Conservation (phyloP, 2,888 invertebrate genomes). For the Lasioglossum morio region DNA sequence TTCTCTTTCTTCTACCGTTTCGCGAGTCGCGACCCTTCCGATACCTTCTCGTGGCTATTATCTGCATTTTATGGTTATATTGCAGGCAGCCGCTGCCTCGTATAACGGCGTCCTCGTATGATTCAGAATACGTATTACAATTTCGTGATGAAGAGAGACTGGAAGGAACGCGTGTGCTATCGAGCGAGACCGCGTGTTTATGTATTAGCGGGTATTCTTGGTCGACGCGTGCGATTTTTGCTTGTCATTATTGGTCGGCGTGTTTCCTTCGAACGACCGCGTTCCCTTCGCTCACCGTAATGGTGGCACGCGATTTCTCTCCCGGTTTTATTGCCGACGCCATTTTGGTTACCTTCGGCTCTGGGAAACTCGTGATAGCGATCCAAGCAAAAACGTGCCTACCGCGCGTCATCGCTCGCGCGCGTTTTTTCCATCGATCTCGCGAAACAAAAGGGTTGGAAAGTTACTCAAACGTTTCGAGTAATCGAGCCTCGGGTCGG, state of each 20-base stretch:
- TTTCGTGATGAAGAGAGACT: constrained; percentile 68
- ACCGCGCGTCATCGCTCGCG: neutral
- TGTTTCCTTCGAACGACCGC: constrained; percentile 32
- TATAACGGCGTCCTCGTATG: constrained; percentile 76
- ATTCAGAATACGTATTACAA: constrained; percentile 80
- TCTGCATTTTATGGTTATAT: constrained; percentile 84
- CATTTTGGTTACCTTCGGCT: constrained; percentile 41
- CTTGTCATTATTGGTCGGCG: constrained; percentile 37
- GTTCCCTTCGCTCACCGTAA: constrained; percentile 28
- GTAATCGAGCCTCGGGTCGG: no score
- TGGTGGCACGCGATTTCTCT: constrained; percentile 65
- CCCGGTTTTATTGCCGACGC: constrained; percentile 52
- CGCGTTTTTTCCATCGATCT: neutral
- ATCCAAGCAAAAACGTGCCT: neutral
- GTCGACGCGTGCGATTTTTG: constrained; percentile 34
- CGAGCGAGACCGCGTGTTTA: constrained; percentile 3
- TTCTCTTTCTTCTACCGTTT: constrained; percentile 59
- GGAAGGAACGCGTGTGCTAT: neutral
- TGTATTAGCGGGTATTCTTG: constrained; percentile 15
- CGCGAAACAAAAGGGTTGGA: neutral
- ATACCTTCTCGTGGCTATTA: constrained; percentile 81
- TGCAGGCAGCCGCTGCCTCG: constrained; percentile 78
- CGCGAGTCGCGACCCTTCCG: constrained; percentile 74
- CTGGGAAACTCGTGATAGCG: constrained; percentile 11
- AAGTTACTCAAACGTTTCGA: no score